These are phyloP conservation scores for Trididemnum nubilum DNA, from an alignment of 23 tunicate species.

Conservation along the genomic window DNA sequence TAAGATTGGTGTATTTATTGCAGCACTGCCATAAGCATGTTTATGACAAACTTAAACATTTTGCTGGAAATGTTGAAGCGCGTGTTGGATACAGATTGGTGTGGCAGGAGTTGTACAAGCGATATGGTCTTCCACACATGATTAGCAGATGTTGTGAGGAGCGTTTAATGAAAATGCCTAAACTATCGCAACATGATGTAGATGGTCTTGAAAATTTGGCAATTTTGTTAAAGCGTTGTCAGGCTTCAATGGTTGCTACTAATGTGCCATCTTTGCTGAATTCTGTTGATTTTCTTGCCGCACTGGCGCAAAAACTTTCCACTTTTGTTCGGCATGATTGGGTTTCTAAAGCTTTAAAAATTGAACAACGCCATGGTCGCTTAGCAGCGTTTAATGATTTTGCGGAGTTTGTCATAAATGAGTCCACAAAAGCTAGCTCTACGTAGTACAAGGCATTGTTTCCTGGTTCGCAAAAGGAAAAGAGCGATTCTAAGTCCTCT, in stretches of 20 bases:
- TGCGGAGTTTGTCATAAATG: slow-evolving; percentile 29
- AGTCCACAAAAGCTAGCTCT: slow-evolving; percentile 27
- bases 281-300: neutral
- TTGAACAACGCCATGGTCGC: neutral
- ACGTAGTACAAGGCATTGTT: slow-evolving; percentile 15
- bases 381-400: slow-evolving; percentile 28
- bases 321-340: neutral
- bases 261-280: neutral
- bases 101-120: slow-evolving; percentile 22
- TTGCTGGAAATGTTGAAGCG: neutral
- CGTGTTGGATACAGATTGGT: neutral
- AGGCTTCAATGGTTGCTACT: neutral
- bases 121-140: slow-evolving; percentile 43
- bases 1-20: slow-evolving; percentile 26
- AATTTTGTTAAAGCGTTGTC: neutral
- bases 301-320: slow-evolving; percentile 11
- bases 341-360: slow-evolving; percentile 9
- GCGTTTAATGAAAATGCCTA: neutral
- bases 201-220: slow-evolving; percentile 30
- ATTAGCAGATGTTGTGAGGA: slow-evolving; percentile 27
- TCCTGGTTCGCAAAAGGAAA: neutral
- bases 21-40: slow-evolving; percentile 32
- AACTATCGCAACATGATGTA: neutral
- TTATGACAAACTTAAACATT: slow-evolving; percentile 25
- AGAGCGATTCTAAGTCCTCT: too few species aligned